A percentile compares a stretch with the other conserved stretches of the same genome.
Conservation (phyloP, 2,113 vertebrate species). For the Turdus rufiventris region DNA sequence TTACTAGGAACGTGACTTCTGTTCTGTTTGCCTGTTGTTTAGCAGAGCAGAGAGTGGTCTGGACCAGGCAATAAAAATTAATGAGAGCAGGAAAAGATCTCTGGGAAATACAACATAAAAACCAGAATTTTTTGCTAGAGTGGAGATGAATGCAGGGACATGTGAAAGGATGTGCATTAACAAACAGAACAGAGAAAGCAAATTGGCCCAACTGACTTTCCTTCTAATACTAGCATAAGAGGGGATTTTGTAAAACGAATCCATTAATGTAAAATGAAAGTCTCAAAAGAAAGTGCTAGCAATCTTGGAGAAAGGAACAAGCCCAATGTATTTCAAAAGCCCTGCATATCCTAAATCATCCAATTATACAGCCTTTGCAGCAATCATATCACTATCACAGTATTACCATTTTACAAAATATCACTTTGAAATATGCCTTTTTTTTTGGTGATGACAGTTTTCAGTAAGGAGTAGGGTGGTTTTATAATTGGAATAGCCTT, state of each 20-base stretch:
- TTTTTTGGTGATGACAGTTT: neutral
- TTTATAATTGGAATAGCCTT: neutral
- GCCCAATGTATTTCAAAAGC: neutral
- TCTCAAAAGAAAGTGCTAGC: neutral
- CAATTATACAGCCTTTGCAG: neutral
- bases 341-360: neutral
- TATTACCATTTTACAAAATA: neutral
- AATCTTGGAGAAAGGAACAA: neutral
- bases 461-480: neutral
- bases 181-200: neutral
- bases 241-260: conserved; percentile 1
- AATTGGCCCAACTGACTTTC: neutral
- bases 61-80: conserved; percentile 4
- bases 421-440: neutral
- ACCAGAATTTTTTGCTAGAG: neutral
- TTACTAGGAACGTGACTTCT: neutral
- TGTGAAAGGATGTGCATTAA: neutral
- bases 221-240: neutral
- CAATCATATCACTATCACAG: neutral
- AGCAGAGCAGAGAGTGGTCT: neutral
- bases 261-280: neutral
- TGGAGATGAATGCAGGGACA: neutral
- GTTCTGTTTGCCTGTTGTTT: neutral
- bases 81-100: neutral
- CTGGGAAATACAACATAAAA: neutral